These are phyloP conservation scores for Xiphophorus birchmanni DNA, from an alignment of 2,797 vertebrate species.

Conservation along the genomic window DNA sequence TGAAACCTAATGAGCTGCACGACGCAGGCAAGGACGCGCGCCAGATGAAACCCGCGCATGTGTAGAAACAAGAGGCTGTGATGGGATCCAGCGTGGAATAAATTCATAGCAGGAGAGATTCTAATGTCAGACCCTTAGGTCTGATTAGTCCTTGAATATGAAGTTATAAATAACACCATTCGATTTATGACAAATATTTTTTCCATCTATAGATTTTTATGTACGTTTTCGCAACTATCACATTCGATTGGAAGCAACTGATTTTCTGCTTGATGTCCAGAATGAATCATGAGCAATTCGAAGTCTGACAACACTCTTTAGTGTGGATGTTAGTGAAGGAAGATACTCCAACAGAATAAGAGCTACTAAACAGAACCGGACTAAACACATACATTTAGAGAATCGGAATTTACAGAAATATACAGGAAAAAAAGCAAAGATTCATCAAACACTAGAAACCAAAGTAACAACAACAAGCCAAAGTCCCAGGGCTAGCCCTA, in stretches of 20 bases:
- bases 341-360: too few relatives aligned
- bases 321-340: neutral
- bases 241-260: neutral
- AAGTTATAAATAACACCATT: neutral
- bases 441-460: neutral
- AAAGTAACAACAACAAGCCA: neutral
- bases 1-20: conserved; percentile 61
- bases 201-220: neutral
- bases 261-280: neutral
- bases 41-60: conserved; percentile 16
- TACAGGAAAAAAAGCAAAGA: neutral
- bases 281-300: neutral
- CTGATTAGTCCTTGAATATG: too few relatives aligned
- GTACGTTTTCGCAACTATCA: neutral
- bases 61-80: conserved; percentile 16
- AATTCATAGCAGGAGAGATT: neutral
- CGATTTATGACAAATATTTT: neutral
- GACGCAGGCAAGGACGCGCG: conserved; percentile 38
- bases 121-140: neutral
- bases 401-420: neutral
- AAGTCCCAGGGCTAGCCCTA: neutral
- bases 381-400: neutral
- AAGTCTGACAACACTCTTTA: conserved; percentile 1
- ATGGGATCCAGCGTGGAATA: neutral
- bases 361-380: neutral